Evolutionary conservation across 2,797 vertebrate genomes (phyloP), one percentile per base, ranked within the genome.

Genomic region (Chelidonichthys spinosus): DNA sequence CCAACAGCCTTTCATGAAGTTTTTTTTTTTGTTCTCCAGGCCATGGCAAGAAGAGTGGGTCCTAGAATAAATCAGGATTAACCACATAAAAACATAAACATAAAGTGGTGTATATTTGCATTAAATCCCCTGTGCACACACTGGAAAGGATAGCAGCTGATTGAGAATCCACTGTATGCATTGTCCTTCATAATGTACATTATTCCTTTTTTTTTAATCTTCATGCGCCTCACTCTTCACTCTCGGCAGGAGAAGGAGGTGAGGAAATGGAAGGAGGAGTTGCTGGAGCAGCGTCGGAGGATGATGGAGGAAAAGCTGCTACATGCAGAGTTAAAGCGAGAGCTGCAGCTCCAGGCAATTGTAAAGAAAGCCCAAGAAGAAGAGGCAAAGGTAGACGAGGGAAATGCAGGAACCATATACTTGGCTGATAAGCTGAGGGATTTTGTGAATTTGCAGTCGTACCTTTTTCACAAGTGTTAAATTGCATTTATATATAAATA

Each of bases 221-320:
- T 53, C 17, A 54, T 63, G 25, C 25, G 25, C 49, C 52, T 84
- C 70, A 44, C 46, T 59, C 58, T 32, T 72, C 52, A 18, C 44
- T 84, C 40, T 87, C 44, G 84, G 42, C 72, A 99, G 98, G 98
- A 99, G 89, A 99, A 99, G 74, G 98, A 99, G 85, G 98, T 99
- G 32, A 95, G 96, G 50, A 99, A 99, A 82, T 99, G 98, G 98
- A 99, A 99, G 81, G 98, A 99, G 83, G 97, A 98, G 87, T 87
- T 99, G 77, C 69, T 99, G 64, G 98, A 99, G 81, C 98, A 99
- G 73, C 96, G 98, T 32, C 95, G 97, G 33, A 95, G 87, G 74
- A 99, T 99, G 98, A 99, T 99, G 98, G 98, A 99, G 69, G 98
- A 99, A 90, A 98, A 97, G 75, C 89, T 99, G 43, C 93, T 99